Base-by-base conservation (phyloP, 2,888 invertebrate genomes). In the Clitarchus hookeri region DNA sequence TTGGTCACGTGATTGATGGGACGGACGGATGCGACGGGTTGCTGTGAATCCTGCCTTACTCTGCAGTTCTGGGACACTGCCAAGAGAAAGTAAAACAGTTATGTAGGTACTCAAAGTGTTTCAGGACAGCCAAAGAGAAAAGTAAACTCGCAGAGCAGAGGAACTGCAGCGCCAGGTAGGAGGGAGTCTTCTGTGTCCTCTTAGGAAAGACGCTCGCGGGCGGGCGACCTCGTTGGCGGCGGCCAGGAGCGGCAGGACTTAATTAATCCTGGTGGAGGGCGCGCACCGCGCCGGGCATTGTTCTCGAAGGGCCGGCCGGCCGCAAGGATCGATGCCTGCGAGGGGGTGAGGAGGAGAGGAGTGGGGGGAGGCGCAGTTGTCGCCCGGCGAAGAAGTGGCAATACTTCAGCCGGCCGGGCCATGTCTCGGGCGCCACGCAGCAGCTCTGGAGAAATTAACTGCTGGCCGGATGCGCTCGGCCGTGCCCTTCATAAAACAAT, bases 361-460 rank as follows among this genome's bases (percentile, higher is more conserved):
- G 65, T n/a, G n/a, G 65, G 65, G 65, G 65, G 65, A 19, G 65
- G 16, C 11, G 48, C 48, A 48, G 25, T 83, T 65, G 83, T 77
- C 44, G 84, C 80, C 77, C 79, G 27, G 84, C 79, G 79, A 77
- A 84, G 48, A 54, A 77, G 83, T 84, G 86, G 86, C 86, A 83
- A 84, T 84, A 53, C 48, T 53, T 48, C 54, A 48, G 54, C 84
- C 26, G 19, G 44, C 23, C 44, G 23, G 23, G 83, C 27, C 27
- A 19, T 36, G 44, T 83, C 65, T n/a, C 48, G 48, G 48, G 36
- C 6, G 48, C 65, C 65, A 23, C 65, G 23, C 65, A 65, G 65
- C 65, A 65, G 65, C 65, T 77, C 48, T 86, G 85, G 85, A 87
- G 87, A 87, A 87, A 87, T 87, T 87, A 87, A 87, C 87, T 87